Conservation (phyloP, 2,113 vertebrate species). For the Mungos mungo region DNA sequence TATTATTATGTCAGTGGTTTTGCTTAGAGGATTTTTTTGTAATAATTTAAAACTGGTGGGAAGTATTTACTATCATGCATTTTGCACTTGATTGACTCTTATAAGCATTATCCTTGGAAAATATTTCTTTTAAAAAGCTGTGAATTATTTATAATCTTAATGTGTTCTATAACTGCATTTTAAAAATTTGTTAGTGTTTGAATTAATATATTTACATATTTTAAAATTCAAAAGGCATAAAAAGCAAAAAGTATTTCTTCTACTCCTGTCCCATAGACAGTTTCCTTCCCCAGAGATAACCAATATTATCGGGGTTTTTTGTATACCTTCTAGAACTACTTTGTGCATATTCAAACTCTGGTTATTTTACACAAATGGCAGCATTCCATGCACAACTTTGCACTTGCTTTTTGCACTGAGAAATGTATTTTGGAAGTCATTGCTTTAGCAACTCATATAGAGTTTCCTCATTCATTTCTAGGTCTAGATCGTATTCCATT, state of each 20-base stretch:
- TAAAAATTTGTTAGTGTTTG: not conserved
- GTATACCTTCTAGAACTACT: not conserved
- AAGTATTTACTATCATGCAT: conserved; percentile 26
- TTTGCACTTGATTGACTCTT: conserved; percentile 10
- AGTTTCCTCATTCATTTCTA: not conserved
- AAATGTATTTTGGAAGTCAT: not conserved
- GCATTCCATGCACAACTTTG: not conserved
- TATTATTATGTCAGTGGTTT: conserved; percentile 1
- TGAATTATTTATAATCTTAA: conserved; percentile 43
- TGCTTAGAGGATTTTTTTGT: conserved; percentile 17
- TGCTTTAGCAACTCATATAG: not conserved
- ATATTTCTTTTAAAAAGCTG: not conserved
- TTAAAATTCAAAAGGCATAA: conserved; percentile 43
- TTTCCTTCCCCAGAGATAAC: not conserved
- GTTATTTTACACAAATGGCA: not conserved
- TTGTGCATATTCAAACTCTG: not conserved
- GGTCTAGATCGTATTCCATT: not conserved
- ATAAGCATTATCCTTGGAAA: conserved; percentile 17
- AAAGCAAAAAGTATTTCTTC: not conserved
- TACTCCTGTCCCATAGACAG: not conserved
- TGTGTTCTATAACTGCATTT: not conserved
- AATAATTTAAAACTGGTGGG: not conserved
- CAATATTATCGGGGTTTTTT: not conserved
- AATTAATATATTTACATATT: conserved; percentile 1
- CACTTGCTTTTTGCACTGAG: not conserved